Evolutionary conservation across 2,113 vertebrate species (phyloP).

Genomic region (Cnemophilus loriae): DNA sequence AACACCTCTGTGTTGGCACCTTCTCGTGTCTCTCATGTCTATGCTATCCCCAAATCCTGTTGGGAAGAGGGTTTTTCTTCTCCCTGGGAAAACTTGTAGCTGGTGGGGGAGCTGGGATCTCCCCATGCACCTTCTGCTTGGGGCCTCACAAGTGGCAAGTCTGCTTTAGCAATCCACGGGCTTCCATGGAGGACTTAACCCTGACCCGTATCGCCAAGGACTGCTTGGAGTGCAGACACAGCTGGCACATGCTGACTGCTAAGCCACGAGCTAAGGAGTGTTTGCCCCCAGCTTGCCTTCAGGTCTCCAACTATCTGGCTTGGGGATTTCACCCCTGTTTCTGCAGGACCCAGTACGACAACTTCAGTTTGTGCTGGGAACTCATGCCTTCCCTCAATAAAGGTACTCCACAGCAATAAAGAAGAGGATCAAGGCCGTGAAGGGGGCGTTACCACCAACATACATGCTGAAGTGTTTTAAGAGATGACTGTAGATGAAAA

Average conservation of each 20-base stretch:
- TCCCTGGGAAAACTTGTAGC: background rate
- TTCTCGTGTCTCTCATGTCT: background rate
- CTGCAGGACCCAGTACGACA: background rate
- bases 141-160: fast-evolving
- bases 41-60: background rate
- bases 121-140: background rate
- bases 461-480: background rate
- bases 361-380: background rate
- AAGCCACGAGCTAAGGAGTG: background rate
- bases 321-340: background rate
- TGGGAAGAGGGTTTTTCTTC: background rate
- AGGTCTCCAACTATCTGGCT: background rate
- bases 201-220: background rate
- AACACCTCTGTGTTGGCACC: background rate
- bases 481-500: background rate
- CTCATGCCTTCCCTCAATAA: background rate
- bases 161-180: background rate
- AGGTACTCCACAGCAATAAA: background rate
- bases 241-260: background rate
- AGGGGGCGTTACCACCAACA: fast-evolving
- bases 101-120: background rate
- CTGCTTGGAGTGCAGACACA: background rate
- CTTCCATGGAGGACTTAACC: background rate
- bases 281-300: background rate
- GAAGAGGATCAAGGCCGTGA: background rate